phyloP scores from a whole-genome alignment of 2,888 invertebrate species.

The Anorthoa munda region DNA sequence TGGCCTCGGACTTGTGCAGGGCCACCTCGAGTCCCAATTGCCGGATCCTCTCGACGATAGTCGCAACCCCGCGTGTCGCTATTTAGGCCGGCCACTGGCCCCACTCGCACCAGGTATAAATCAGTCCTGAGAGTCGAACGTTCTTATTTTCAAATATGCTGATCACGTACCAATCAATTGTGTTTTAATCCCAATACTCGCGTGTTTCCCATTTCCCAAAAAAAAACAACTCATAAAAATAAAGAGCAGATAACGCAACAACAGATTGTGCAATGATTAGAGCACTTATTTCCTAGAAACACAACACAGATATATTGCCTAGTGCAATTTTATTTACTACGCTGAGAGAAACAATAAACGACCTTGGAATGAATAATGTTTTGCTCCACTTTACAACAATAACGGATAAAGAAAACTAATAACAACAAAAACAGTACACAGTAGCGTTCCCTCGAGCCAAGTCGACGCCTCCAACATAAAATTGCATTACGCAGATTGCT shows the following conservation, averaged over 20 bases:
- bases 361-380: constrained; percentile 63
- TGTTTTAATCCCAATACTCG: not conserved
- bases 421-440: constrained; percentile 66
- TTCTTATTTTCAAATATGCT: no score
- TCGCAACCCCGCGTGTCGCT: no score
- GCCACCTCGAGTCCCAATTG: no score
- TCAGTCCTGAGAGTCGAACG: no score
- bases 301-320: constrained; percentile 41
- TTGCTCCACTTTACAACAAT: constrained; percentile 58
- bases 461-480: constrained; percentile 71
- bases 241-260: constrained; percentile 14
- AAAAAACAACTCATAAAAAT: not conserved
- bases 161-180: not conserved
- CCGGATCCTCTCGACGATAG: no score
- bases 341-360: constrained; percentile 61
- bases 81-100: no score
- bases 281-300: constrained; percentile 39
- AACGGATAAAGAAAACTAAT: constrained; percentile 56
- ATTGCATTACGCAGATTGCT: constrained; percentile 77
- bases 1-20: no score
- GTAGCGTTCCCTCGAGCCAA: constrained; percentile 71
- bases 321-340: constrained; percentile 54
- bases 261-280: constrained; percentile 24
- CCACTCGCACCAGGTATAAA: no score
- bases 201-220: not conserved